A percentile compares a stretch with the other conserved stretches of the same genome.
These are phyloP conservation scores for Drosophila algonquin DNA, from an alignment of 2,888 invertebrate species.

Conservation along the genomic window DNA sequence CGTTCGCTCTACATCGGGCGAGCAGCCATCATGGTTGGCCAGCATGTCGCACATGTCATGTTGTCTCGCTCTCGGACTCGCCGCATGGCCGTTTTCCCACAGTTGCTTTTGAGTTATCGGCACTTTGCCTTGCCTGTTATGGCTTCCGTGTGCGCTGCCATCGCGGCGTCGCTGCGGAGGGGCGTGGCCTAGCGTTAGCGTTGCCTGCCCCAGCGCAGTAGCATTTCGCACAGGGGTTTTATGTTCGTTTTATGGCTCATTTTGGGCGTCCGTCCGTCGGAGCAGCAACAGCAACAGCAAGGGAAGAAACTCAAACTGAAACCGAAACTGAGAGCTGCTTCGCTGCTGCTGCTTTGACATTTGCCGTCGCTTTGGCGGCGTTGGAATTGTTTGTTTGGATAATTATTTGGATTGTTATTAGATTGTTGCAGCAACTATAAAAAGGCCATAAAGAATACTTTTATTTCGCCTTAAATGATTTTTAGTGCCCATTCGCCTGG, in stretches of 20 bases:
- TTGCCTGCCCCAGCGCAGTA: slow-evolving; percentile 63
- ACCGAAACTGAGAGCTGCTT: slow-evolving; percentile 45
- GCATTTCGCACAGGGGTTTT: slow-evolving; percentile 72
- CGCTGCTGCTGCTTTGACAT: slow-evolving; percentile 40
- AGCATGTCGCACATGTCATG: slow-evolving; percentile 11
- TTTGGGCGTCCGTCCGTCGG: slow-evolving; percentile 66
- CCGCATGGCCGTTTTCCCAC: slow-evolving; percentile 39
- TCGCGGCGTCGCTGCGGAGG: slow-evolving; percentile 54
- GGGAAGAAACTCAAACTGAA: not conserved
- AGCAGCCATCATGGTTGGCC: slow-evolving; percentile 59
- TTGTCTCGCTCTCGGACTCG: slow-evolving; percentile 59
- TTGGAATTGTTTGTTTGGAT: slow-evolving; percentile 78
- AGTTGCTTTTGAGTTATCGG: slow-evolving; percentile 81
- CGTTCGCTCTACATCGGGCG: slow-evolving; percentile 56
- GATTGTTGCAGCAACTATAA: slow-evolving; percentile 82
- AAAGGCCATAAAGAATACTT: slow-evolving; percentile 79
- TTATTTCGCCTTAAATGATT: slow-evolving; percentile 80
- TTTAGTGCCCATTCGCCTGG: slow-evolving; percentile 67
- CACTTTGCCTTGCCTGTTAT: slow-evolving; percentile 82
- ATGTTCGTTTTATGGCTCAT: slow-evolving; percentile 76
- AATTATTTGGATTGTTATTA: slow-evolving; percentile 82
- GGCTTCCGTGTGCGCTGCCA: slow-evolving; percentile 82
- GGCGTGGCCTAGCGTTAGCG: slow-evolving; percentile 73
- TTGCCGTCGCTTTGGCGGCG: slow-evolving; percentile 75
- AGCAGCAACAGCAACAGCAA: slow-evolving; percentile 44